Conservation (phyloP, 2,797 vertebrate species). For the Sebastes flavidus region DNA sequence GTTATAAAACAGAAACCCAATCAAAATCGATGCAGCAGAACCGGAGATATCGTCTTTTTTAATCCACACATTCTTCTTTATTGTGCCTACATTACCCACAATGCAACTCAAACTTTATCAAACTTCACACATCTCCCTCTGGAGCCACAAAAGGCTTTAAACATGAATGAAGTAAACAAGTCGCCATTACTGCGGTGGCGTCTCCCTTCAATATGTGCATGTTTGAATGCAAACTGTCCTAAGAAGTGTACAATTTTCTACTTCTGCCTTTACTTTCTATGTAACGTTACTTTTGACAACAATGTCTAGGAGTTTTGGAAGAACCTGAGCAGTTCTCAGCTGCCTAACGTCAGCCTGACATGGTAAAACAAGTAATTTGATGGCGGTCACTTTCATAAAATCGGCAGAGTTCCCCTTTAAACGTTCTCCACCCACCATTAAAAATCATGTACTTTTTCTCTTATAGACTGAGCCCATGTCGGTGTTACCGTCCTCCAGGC, state of each 20-base stretch:
- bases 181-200: too few relatives aligned
- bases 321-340: too few relatives aligned
- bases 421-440: not conserved
- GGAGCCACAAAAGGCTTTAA: not conserved
- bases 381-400: not conserved
- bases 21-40: not conserved
- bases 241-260: too few relatives aligned
- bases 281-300: too few relatives aligned
- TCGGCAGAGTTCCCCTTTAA: not conserved
- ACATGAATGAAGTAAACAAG: too few relatives aligned
- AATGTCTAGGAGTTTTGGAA: too few relatives aligned
- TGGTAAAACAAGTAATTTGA: too few relatives aligned
- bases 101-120: not conserved
- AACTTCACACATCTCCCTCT: not conserved
- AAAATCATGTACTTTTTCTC: not conserved
- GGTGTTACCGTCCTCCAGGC: not conserved
- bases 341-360: accelerated
- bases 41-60: not conserved
- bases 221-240: too few relatives aligned
- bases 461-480: not conserved
- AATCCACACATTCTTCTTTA: not conserved
- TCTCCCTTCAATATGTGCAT: too few relatives aligned
- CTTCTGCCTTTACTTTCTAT: too few relatives aligned
- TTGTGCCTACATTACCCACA: not conserved
- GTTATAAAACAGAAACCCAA: not conserved